Conservation (phyloP, 2,113 vertebrate genomes). For the Peromyscus polionotus region DNA sequence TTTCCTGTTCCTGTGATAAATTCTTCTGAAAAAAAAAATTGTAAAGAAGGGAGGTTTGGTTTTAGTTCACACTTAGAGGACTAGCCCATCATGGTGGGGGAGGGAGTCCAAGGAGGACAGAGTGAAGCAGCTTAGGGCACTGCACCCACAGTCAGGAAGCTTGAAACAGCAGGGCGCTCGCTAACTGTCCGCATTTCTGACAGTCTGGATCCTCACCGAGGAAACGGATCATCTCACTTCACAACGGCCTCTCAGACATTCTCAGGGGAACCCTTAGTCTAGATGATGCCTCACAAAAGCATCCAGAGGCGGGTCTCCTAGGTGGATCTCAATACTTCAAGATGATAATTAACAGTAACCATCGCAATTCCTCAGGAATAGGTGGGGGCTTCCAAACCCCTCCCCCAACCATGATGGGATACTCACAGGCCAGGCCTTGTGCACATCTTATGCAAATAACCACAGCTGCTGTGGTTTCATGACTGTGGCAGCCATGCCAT, state of each 20-base stretch:
- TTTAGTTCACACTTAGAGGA: background rate
- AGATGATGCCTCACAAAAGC: background rate
- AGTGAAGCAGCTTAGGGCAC: background rate
- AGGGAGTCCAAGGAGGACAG: background rate
- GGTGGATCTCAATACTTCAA: background rate
- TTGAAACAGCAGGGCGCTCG: background rate
- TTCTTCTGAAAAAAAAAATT: background rate
- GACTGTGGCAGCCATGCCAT: background rate
- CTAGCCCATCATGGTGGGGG: background rate
- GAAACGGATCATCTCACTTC: background rate
- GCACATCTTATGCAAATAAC: background rate
- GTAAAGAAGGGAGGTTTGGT: background rate
- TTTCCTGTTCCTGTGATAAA: background rate
- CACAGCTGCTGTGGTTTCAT: background rate
- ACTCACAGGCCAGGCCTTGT: background rate
- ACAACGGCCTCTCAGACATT: background rate
- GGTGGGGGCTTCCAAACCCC: background rate
- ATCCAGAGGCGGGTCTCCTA: background rate
- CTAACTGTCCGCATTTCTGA: background rate
- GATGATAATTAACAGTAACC: background rate
- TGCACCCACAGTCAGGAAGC: background rate
- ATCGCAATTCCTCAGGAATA: background rate
- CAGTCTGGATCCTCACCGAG: background rate
- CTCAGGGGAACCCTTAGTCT: background rate
- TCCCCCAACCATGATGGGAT: background rate